phyloP scores from a whole-genome alignment of 1,140 invertebrate species.

The Caenorhabditis latens region DNA sequence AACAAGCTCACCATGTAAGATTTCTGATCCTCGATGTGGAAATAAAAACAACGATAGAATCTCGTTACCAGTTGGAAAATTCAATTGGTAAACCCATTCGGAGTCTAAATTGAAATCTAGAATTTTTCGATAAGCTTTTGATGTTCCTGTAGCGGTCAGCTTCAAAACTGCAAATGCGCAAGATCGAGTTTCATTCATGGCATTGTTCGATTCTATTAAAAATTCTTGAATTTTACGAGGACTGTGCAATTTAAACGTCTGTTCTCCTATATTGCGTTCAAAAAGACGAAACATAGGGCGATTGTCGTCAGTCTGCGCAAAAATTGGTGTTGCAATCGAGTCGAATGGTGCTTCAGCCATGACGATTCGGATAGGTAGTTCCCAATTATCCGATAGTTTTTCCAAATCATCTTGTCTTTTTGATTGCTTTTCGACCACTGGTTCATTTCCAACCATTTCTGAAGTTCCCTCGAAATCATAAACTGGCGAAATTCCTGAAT shows the following conservation, averaged over 20 bases:
- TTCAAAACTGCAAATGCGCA: conserved; percentile 25
- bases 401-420: not conserved
- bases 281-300: conserved; percentile 22
- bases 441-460: not conserved
- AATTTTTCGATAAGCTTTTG: conserved; percentile 10
- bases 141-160: not conserved
- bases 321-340: conserved; percentile 17
- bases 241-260: conserved; percentile 40
- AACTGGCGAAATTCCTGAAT: not conserved
- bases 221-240: conserved; percentile 31
- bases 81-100: conserved; percentile 9
- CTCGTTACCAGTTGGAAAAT: not conserved
- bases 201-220: conserved; percentile 39
- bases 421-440: not conserved
- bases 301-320: not conserved
- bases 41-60: conserved; percentile 27
- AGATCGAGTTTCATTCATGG: conserved; percentile 30
- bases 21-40: conserved; percentile 30
- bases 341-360: conserved; percentile 38
- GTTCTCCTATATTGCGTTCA: not conserved
- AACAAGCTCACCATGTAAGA: conserved; percentile 12
- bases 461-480: not conserved
- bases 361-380: conserved; percentile 1
- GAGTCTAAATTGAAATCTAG: conserved; percentile 18
- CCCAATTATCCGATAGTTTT: not conserved